These are phyloP conservation scores for Mus spretus DNA, from an alignment of 2,797 vertebrate species.

Conservation along the genomic window DNA sequence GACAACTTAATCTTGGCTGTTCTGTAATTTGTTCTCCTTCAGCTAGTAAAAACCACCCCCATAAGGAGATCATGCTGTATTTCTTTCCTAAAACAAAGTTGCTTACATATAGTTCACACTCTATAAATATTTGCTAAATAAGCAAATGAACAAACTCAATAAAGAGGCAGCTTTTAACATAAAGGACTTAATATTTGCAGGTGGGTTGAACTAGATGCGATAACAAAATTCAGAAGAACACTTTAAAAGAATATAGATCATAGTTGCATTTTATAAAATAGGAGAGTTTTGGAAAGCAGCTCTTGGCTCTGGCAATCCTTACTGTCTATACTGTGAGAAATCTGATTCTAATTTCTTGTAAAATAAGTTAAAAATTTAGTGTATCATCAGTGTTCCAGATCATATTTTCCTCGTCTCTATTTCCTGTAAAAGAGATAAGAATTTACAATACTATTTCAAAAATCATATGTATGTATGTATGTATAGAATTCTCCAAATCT, in stretches of 20 bases:
- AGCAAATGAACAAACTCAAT: neutral
- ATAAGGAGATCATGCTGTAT: slow-evolving; percentile 3
- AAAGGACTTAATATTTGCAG: slow-evolving; percentile 47
- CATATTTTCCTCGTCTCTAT: neutral
- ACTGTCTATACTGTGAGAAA: slow-evolving; percentile 9
- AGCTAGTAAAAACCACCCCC: slow-evolving; percentile 11
- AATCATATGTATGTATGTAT: neutral
- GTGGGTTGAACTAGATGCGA: neutral
- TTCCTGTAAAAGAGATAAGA: slow-evolving; percentile 15
- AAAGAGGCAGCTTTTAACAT: slow-evolving; percentile 29
- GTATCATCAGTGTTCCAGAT: neutral
- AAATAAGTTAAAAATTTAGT: slow-evolving; percentile 22
- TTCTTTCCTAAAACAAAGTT: slow-evolving; percentile 56
- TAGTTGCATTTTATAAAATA: slow-evolving; percentile 48
- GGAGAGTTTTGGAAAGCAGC: slow-evolving; percentile 20
- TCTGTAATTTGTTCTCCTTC: neutral
- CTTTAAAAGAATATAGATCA: slow-evolving; percentile 3
- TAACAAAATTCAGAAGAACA: slow-evolving; percentile 33
- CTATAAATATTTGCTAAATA: slow-evolving; percentile 57
- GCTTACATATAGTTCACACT: neutral
- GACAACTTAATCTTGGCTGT: slow-evolving; percentile 19
- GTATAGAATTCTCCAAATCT: neutral
- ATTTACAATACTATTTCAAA: slow-evolving; percentile 51
- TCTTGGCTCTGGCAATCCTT: slow-evolving; percentile 45
- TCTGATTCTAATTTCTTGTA: slow-evolving; percentile 36